Evolutionary conservation across 2,888 invertebrate genomes (phyloP), one percentile per base, ranked within the genome.

Genomic region (Loripinus fragilis): DNA sequence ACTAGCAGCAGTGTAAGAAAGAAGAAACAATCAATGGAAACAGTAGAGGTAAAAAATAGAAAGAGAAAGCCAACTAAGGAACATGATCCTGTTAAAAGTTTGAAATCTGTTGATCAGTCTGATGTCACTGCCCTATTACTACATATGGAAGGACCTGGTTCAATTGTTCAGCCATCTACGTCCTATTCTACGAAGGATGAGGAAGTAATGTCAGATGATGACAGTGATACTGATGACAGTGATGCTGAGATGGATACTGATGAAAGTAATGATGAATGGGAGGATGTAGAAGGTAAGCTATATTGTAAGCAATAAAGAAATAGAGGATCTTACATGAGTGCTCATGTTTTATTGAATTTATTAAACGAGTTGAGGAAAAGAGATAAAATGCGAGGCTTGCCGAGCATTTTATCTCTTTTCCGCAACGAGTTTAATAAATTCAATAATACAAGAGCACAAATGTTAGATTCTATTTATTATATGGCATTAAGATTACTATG

Each of bases 201-300:
- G 42, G 60, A 48, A 20, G 41, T 30, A 23, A 48, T 35, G 25
- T 41, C 33, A n/a, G 50, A 71, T 60, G 75, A 76, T 35, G 64
- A 76, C 15, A 50, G 38, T 35, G 77, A 77, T 33, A 77, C 75
- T 5, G 72, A 72, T 8, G 80, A 71, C n/a, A 68, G 74, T 30
- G 78, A 67, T 12, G 64, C 42, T 8, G 74, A 60, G 41, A 74
- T 73, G 28, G 81, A 78, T 20, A 81, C 76, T 67, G 83, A 81
- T 42, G 81, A 78, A 23, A 81, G 78, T 67, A 81, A 81, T 42
- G 84, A 80, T 28, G 86, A 85, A 1, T 87, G 86, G 67, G 96
- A 95, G 85, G 96, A 96, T 94, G 96, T 97, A 69, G 95, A 95
- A 94, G 95, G 89, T 88, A 75, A n/a, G 52, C 25, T 38, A 38